Evolutionary conservation across 30 jellyfish, hydroid and myxozoan species (phyloP), one percentile per base, ranked within the genome.

Genomic region (Catostylus mosaicus): DNA sequence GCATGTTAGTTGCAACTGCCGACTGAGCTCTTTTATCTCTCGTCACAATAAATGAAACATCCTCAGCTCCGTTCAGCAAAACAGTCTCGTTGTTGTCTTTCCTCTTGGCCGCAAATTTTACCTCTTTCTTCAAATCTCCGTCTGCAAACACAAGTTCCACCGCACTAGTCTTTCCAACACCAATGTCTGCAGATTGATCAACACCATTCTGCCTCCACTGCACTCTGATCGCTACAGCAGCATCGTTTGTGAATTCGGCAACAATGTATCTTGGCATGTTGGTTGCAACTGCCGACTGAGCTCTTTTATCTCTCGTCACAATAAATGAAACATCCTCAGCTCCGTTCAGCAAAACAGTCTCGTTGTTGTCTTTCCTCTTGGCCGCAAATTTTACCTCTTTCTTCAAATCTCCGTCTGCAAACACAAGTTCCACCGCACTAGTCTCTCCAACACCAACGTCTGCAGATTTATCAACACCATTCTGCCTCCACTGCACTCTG

Each of bases 321-420:
- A 34, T 14, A 4, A 72, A 72, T 23, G 27, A 52, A 1, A 37
- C 71, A 8, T 72, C 57, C 50, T 72, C 30, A 3, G 23, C 29
- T 10, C 84, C 84, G 45, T 72, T 72, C 69, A 72, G 48, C 84
- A 72, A 18, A 1, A 72, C 71, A 4, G 70, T 59, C 30, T 52
- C 51, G 24, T 32, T 22, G 32, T 52, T 32, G 43, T 43, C 48
- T 45, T 72, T 72, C 36, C 84, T 56, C 57, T 72, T 72, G 6
- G 84, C 84, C 20, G 84, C 45, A 56, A 72, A 72, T 72, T 23
- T 22, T 22, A 72, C 57, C 57, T 35, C 68, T 72, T 45, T 72
- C 8, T 12, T 29, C 56, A 30, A 40, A 47, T 72, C 62, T 16
- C 51, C 51, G 24, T 40, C 80, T 34, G 31, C 57, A 29, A 52